Conservation (phyloP, 2,113 vertebrate genomes). For the Marmota monax region DNA sequence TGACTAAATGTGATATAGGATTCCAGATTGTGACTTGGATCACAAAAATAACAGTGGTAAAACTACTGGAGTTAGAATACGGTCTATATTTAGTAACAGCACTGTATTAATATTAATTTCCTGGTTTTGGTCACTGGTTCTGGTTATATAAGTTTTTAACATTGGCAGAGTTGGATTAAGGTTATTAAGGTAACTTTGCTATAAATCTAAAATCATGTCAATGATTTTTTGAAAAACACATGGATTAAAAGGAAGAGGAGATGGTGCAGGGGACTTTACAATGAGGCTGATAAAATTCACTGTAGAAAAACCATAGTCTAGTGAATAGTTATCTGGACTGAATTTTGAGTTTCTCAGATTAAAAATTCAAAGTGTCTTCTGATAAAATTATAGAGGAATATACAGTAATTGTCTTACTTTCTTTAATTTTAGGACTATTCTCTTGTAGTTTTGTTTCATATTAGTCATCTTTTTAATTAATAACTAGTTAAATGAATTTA, state of each 20-base stretch:
- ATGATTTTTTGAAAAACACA: neutral
- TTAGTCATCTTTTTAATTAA: conserved; percentile 40
- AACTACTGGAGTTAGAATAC: conserved; percentile 23
- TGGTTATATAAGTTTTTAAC: neutral
- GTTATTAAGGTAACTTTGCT: neutral
- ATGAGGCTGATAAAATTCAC: neutral
- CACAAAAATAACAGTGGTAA: conserved; percentile 32
- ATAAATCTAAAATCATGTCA: conserved; percentile 5
- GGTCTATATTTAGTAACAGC: neutral
- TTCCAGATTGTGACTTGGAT: neutral
- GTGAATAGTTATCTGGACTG: neutral
- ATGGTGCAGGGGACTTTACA: neutral
- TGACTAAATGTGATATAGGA: neutral
- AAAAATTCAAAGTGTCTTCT: conserved; percentile 9
- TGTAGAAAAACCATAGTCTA: neutral
- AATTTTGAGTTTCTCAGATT: neutral
- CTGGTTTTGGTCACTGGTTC: neutral
- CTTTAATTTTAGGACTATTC: neutral
- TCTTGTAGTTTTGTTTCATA: neutral
- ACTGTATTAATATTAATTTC: neutral
- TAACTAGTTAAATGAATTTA: conserved; percentile 47
- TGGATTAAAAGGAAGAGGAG: neutral
- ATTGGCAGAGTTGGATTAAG: neutral
- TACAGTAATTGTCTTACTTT: conserved; percentile 5
- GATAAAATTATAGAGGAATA: neutral